phyloP scores from a whole-genome alignment of 2,113 vertebrate genomes.

The Epinephelus moara region DNA sequence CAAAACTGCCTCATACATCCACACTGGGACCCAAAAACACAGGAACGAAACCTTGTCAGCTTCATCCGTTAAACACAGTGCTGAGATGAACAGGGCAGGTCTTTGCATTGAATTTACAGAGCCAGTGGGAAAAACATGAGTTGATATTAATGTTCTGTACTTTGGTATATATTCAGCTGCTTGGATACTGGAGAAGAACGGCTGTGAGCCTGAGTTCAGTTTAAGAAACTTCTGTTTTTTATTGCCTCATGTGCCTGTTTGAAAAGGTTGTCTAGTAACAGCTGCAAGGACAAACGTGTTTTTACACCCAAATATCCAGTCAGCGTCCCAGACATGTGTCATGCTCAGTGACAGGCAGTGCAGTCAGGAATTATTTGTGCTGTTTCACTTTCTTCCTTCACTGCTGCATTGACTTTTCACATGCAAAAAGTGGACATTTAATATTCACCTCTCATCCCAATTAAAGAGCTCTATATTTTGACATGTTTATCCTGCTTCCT shows the following conservation, averaged over 20 bases:
- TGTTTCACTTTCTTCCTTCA: background rate
- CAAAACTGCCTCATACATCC: constrained; percentile 21
- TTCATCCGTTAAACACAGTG: background rate
- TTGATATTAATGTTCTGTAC: background rate
- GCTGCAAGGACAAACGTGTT: background rate
- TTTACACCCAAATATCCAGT: background rate
- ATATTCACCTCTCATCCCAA: constrained; percentile 15
- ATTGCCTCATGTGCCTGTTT: background rate
- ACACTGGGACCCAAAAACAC: background rate
- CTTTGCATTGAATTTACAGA: background rate
- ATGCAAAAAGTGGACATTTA: constrained; percentile 18
- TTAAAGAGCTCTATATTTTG: constrained; percentile 49
- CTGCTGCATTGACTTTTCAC: background rate
- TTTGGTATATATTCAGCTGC: background rate
- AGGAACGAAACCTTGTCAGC: background rate
- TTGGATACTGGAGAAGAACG: background rate
- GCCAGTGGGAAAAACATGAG: background rate
- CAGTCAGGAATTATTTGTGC: background rate
- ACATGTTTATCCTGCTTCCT: background rate
- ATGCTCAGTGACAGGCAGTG: background rate
- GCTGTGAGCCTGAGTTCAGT: background rate
- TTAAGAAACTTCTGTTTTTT: background rate
- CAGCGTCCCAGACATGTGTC: background rate
- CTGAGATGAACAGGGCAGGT: background rate
- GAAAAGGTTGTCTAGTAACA: background rate